Conservation (phyloP, 2,113 vertebrate species). For the Hyperopisus bebe region DNA sequence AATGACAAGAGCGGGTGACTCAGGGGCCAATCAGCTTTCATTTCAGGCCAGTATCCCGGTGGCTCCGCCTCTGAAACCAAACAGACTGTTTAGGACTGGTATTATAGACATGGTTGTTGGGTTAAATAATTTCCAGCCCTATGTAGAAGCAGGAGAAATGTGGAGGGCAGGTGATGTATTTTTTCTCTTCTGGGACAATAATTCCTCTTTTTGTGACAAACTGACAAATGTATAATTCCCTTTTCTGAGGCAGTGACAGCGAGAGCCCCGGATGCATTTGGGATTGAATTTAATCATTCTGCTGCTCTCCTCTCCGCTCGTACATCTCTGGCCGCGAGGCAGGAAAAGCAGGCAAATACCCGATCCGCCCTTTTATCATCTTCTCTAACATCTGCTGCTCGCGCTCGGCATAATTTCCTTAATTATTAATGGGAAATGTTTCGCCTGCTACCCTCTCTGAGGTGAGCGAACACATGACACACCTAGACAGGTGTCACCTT, state of each 20-base stretch:
- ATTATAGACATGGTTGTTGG: background rate
- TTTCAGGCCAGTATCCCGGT: background rate
- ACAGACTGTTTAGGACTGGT: background rate
- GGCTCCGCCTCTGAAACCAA: background rate
- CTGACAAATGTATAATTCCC: background rate
- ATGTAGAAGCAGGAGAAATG: background rate
- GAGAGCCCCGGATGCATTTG: background rate
- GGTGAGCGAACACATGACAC: background rate
- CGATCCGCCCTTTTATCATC: slow-evolving; percentile 21
- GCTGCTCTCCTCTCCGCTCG: background rate
- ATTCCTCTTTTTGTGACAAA: background rate
- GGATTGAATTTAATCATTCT: slow-evolving; percentile 19
- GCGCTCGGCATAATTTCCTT: slow-evolving; percentile 23
- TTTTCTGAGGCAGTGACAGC: slow-evolving; percentile 4
- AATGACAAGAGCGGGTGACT: background rate
- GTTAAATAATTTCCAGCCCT: background rate
- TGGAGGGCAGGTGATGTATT: background rate
- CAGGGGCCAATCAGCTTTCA: background rate
- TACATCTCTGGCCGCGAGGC: background rate
- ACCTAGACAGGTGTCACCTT: background rate
- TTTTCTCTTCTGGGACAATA: background rate
- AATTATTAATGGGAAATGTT: slow-evolving; percentile 23
- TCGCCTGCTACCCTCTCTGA: slow-evolving; percentile 32
- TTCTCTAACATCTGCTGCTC: slow-evolving; percentile 17
- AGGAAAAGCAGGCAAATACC: background rate